Percentiles rank a stretch among this genome's conserved stretches.
Conservation (phyloP, 2,797 vertebrate genomes). For the Sebastes nivosus region DNA sequence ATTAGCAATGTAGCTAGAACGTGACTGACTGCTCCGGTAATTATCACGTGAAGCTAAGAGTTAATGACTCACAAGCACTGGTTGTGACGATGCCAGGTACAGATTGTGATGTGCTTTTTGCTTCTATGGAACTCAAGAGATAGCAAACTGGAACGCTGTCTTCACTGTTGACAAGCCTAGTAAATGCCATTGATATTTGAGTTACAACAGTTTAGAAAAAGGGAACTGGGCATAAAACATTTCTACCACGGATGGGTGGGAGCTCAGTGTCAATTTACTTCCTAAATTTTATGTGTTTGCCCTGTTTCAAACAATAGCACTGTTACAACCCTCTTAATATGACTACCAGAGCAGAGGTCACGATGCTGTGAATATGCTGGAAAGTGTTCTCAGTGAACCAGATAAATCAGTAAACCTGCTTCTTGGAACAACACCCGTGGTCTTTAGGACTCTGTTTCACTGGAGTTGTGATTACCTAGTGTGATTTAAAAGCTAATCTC, state of each 20-base stretch:
- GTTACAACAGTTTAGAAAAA: constrained; percentile 38
- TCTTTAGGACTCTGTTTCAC: background rate
- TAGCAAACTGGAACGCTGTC: constrained; percentile 5
- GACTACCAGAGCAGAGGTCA: background rate
- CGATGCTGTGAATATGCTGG: background rate
- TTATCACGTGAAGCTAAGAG: constrained; percentile 9
- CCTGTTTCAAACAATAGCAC: constrained; percentile 13
- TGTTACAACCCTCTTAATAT: background rate
- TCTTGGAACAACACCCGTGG: background rate
- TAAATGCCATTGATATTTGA: constrained; percentile 22
- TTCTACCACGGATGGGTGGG: background rate
- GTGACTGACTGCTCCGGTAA: background rate
- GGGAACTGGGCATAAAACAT: constrained; percentile 55
- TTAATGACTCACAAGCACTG: background rate
- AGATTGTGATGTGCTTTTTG: background rate
- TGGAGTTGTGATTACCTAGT: background rate
- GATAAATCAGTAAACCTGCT: background rate
- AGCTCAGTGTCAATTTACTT: constrained; percentile 25
- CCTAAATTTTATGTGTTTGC: constrained; percentile 28
- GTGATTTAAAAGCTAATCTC: background rate
- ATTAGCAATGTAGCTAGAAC: background rate
- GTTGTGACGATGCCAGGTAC: background rate
- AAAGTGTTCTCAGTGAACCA: background rate
- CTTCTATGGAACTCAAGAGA: background rate
- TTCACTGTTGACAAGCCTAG: background rate